Evolutionary conservation across 30 jellyfish, hydroid and myxozoan species (phyloP).

Genomic region (Mastigias papua): DNA sequence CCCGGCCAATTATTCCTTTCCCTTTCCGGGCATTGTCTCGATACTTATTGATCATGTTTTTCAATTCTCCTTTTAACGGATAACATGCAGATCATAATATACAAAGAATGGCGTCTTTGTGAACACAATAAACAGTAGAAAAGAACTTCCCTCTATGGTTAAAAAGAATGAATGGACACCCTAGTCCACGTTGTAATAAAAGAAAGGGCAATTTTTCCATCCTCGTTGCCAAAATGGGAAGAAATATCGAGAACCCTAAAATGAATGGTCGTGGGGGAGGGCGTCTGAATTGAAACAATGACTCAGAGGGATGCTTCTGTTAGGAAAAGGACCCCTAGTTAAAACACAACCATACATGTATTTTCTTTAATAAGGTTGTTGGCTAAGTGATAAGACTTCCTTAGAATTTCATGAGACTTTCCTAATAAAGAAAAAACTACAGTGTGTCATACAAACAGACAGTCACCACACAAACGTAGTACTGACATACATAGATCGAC

Average conservation of each 20-base stretch:
- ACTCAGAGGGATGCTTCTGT: too few relatives aligned
- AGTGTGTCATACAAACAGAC: too few relatives aligned
- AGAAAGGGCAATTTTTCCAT: neutral
- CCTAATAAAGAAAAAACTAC: too few relatives aligned
- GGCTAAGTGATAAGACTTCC: too few relatives aligned
- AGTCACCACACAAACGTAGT: too few relatives aligned
- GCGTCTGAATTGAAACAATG: too few relatives aligned
- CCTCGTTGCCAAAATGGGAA: neutral
- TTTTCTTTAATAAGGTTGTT: too few relatives aligned
- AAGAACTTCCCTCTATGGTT: neutral
- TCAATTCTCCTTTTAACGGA: neutral
- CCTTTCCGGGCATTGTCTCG: constrained; percentile 37
- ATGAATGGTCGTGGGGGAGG: too few relatives aligned
- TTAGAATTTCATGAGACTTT: too few relatives aligned
- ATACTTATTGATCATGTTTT: neutral
- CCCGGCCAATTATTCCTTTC: constrained; percentile 18
- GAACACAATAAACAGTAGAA: neutral
- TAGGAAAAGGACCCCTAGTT: too few relatives aligned
- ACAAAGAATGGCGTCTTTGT: neutral
- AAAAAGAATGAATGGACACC: neutral
- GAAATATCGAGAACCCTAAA: neutral
- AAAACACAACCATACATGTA: too few relatives aligned
- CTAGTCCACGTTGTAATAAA: neutral
- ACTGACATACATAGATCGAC: too few relatives aligned
- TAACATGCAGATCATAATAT: neutral